These are phyloP conservation scores for Halocynthia roretzi DNA, from an alignment of 23 tunicate species.

Conservation along the genomic window DNA sequence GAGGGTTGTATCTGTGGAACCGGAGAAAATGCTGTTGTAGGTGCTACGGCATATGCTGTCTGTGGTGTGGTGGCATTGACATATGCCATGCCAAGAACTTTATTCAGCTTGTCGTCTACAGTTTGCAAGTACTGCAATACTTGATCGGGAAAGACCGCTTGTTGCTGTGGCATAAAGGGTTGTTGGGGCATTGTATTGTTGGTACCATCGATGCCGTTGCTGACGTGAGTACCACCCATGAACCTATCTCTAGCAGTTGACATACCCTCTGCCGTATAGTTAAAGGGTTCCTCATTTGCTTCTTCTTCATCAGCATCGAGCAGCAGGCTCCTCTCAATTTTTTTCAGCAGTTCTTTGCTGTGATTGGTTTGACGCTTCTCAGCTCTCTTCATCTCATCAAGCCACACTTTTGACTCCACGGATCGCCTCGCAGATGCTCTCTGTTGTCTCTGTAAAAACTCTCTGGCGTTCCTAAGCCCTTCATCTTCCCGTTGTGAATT, in stretches of 20 bases:
- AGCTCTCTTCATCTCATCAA: slow-evolving; percentile 28
- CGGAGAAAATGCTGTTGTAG: no score
- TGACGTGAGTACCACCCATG: neutral
- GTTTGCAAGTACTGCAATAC: slow-evolving; percentile 59
- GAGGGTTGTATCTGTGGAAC: no score
- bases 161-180: neutral
- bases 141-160: slow-evolving; percentile 3
- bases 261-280: neutral
- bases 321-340: slow-evolving; percentile 32
- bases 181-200: neutral
- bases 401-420: slow-evolving; percentile 42
- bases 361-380: slow-evolving; percentile 20
- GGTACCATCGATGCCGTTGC: neutral
- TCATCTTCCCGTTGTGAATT: slow-evolving; percentile 59
- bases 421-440: slow-evolving; percentile 37
- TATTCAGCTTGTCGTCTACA: slow-evolving; percentile 73
- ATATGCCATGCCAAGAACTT: slow-evolving; percentile 36
- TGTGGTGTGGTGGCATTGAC: neutral
- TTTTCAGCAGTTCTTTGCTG: slow-evolving; percentile 30
- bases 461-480: slow-evolving; percentile 52
- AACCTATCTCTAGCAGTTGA: neutral
- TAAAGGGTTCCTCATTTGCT: neutral
- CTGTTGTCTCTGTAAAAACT: slow-evolving; percentile 67
- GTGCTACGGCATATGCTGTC: no score
- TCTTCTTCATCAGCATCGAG: slow-evolving; percentile 36